phyloP scores from a whole-genome alignment of 2,888 invertebrate genomes.

The Ellobium chinense region DNA sequence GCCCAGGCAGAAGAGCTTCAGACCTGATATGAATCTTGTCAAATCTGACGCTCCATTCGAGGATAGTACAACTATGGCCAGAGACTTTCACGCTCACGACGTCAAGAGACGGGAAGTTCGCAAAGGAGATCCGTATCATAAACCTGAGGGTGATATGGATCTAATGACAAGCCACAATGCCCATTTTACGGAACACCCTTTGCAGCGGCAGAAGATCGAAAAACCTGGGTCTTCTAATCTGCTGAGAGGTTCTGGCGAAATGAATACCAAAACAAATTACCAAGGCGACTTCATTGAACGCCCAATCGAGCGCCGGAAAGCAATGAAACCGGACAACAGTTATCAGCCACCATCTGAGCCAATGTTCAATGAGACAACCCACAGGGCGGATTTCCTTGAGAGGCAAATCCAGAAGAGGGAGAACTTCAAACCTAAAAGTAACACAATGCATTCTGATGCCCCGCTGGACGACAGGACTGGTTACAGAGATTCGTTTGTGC shows the following conservation, averaged over 20 bases:
- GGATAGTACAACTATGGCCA: conserved; percentile 68
- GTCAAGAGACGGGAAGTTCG: conserved; percentile 30
- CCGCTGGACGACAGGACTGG: conserved; percentile 53
- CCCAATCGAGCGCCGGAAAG: conserved; percentile 23
- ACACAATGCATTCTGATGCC: conserved; percentile 56
- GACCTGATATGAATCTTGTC: conserved; percentile 63
- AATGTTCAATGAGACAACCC: conserved; percentile 61
- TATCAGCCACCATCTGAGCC: conserved; percentile 32
- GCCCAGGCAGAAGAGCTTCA: conserved; percentile 58
- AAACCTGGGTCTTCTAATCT: conserved; percentile 48
- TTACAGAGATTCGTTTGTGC: conserved; percentile 54
- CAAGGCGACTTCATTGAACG: conserved; percentile 35
- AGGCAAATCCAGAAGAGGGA: conserved; percentile 37
- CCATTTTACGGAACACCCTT: conserved; percentile 35
- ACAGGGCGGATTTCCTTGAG: conserved; percentile 60
- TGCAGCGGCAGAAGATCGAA: conserved; percentile 16
- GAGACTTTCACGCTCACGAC: conserved; percentile 60
- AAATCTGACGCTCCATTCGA: conserved; percentile 69
- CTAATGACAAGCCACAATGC: conserved; percentile 62
- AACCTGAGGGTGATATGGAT: conserved; percentile 70
- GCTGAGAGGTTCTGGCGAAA: conserved; percentile 44
- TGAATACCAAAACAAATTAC: conserved; percentile 40
- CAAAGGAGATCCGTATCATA: conserved; percentile 51
- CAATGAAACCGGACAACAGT: conserved; percentile 39
- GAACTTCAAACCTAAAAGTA: conserved; percentile 42